These are phyloP conservation scores for Lagenorhynchus albirostris DNA, from an alignment of 2,113 vertebrate species.

Conservation along the genomic window DNA sequence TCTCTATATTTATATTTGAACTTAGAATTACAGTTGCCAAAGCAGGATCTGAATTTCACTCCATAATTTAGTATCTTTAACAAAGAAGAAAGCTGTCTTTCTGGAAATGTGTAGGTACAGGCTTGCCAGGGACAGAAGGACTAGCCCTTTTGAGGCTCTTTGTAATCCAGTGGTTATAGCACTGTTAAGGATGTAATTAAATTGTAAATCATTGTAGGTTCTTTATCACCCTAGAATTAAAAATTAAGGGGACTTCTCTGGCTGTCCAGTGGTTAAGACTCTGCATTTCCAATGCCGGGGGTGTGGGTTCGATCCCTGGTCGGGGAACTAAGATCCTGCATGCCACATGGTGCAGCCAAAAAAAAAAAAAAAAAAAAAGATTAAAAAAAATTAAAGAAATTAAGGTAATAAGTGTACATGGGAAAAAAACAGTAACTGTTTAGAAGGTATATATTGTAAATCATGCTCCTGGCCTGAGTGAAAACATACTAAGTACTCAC, in stretches of 20 bases:
- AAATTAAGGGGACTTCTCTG: not conserved
- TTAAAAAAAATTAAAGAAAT: not conserved
- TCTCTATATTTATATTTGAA: not conserved
- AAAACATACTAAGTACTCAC: not conserved
- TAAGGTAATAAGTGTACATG: not conserved
- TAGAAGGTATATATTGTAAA: not conserved
- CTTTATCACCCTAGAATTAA: constrained; percentile 17
- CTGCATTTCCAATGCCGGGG: not conserved
- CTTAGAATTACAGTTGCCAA: constrained; percentile 27
- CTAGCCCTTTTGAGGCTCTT: not conserved
- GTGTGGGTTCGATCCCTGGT: not conserved
- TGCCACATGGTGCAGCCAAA: not conserved
- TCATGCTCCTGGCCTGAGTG: constrained; percentile 14
- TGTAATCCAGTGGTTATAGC: constrained; percentile 3
- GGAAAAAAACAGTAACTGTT: not conserved
- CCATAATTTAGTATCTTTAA: not conserved
- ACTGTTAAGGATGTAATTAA: not conserved
- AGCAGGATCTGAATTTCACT: constrained; percentile 18
- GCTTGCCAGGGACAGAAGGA: not conserved
- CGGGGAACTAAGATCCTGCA: not conserved
- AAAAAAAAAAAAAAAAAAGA: not conserved
- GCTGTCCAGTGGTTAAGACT: not conserved
- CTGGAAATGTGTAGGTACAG: not conserved
- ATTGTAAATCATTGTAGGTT: not conserved
- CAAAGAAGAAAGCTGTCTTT: constrained; percentile 7